Base-by-base conservation (phyloP, 2,797 vertebrate species). In the Ctenochaetus hawaiiensis region DNA sequence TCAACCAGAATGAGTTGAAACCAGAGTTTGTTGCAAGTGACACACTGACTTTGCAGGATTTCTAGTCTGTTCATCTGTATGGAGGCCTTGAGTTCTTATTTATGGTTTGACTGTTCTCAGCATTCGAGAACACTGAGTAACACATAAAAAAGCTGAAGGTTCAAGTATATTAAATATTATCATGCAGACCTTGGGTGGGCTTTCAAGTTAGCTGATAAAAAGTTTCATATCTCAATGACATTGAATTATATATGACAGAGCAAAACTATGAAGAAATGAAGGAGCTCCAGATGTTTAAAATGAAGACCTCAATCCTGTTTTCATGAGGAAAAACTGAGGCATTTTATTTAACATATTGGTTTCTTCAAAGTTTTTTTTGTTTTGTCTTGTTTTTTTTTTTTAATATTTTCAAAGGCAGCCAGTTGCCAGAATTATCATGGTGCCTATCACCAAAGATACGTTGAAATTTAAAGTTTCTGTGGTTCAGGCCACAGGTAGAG, bases 121-220 rank as follows among this genome's bases (percentile, higher is more conserved):
- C 41, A 30, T 76, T 30, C 20, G 61, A 54, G 75, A 72, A 65
- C 72, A 71, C 41, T 20, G 41, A 63, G 64, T 59, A 47, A 71
- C 57, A 51, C 52, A 13, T 20, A 45, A 23, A 2, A 18, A 60
- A 0, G 64, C 44, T 66, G 34, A 72, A 71, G 62, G 72, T 72
- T 60, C 52, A 26, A 22, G 2, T 13, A 12, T 6, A 47, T 68
- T 18, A 72, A 75, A 78, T 49, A 67, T 66, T 52, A 56, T 51
- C 18, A 41, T 70, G 37, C 41, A 64, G 67, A 63, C 65, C 47
- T 67, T 56, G 80, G 12, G 0, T 0, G 0, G 17, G 7, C 48
- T 72, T 62, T n/a, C 44, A 22, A 20, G 68, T 51, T 41, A n/a
- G 39, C n/a, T 1, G 23, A 12, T 6, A 41, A 23, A 39, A 26